Conservation (phyloP, 2,797 vertebrate genomes). For the Enteromius thamalakanensis region DNA sequence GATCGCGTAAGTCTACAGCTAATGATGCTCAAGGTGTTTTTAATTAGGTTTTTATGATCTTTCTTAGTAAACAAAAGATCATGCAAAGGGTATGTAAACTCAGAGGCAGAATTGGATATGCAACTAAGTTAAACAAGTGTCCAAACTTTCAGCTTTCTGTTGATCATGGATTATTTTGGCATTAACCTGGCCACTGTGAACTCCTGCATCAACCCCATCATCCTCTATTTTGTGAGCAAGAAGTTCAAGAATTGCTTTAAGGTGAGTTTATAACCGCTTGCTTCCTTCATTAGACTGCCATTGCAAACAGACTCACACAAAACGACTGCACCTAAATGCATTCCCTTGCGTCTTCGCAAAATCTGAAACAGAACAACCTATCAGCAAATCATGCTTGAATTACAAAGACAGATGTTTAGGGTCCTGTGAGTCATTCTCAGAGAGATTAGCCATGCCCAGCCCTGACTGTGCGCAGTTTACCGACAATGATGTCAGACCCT, state of each 20-base stretch:
- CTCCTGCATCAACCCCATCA: conserved; percentile 98
- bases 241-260: conserved; percentile 99
- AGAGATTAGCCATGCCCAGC: conserved; percentile 66
- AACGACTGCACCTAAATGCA: neutral
- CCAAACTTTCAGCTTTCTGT: conserved; percentile 82
- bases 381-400: conserved; percentile 66
- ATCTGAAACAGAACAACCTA: conserved; percentile 60
- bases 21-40: neutral
- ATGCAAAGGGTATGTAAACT: neutral
- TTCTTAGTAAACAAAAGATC: neutral
- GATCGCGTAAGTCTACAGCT: neutral
- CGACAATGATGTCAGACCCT: conserved; percentile 23
- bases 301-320: neutral
- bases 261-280: conserved; percentile 74
- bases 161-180: conserved; percentile 90
- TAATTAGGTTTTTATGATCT: neutral
- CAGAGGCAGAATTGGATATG: neutral
- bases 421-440: conserved; percentile 65
- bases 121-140: neutral
- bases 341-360: conserved; percentile 30
- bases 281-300: neutral
- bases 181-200: conserved; percentile 94
- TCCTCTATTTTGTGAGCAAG: conserved; percentile 98
- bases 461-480: conserved; percentile 16
- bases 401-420: conserved; percentile 61